Base-by-base conservation (phyloP, 2,888 invertebrate species). In the Pristionchus japonicus region DNA sequence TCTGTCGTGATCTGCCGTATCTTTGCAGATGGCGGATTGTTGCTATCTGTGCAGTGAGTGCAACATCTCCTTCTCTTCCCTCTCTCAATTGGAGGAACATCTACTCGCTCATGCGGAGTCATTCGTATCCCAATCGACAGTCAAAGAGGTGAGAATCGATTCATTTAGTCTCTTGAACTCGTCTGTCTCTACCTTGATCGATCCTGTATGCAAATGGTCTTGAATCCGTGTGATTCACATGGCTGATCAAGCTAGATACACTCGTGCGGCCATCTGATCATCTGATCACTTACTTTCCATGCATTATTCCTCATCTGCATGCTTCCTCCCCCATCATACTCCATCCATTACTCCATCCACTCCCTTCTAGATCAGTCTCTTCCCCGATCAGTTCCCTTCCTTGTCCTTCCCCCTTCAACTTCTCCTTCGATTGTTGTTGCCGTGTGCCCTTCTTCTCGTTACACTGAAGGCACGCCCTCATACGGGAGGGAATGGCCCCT, bases 1-100 rank as follows among this genome's bases (percentile, higher is more conserved):
- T 40, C 74, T 40, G 40, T 40, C 40, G 40, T 74, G 40, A 37
- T 74, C 40, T 6, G 4, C 74, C 11, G 2, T 23, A 40, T 37
- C n/a, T n/a, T n/a, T n/a, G n/a, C 40, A 74, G 74, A 74, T 74
- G 84, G 40, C 61, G 0, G 84, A 84, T 23, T 84, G 84, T 27
- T 84, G 84, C n/a, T 84, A 84, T 64, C 61, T 84, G 23, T 84
- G 84, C 31, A 84, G 40, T 37, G 84, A 84, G n/a, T 84, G 84
- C 84, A 61, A 57, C n/a, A n/a, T 57, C 47, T 84, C 84, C 37
- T 84, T 84, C 61, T 15, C 84, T 3, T 84, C 84, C 1, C 84
- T 84, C 27, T 31, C 84, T 40, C 61, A 34, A 37, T 34, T 84
- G 27, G 84, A 84, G 15, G 47, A 37, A 1, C 84, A 84, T 61